Evolutionary conservation across 2,797 vertebrate species (phyloP).

Genomic region (Cuniculus paca): DNA sequence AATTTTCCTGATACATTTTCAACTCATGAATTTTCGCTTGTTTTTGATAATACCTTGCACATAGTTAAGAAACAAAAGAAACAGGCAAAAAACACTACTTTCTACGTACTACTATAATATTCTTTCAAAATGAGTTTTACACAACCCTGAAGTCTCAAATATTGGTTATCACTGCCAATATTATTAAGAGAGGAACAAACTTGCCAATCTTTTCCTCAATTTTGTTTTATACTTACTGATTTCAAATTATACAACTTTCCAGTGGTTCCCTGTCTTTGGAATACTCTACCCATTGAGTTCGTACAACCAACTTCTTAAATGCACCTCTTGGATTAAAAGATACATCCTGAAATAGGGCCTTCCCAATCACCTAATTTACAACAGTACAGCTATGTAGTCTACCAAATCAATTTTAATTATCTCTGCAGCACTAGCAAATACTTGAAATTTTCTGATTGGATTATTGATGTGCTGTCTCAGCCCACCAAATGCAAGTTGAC

Average conservation of each 20-base stretch:
- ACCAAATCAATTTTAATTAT: background rate
- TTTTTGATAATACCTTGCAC: background rate
- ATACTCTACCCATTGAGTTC: background rate
- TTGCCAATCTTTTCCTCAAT: background rate
- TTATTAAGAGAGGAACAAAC: background rate
- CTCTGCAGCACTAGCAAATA: background rate
- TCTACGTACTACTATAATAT: background rate
- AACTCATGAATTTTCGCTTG: background rate
- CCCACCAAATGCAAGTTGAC: background rate
- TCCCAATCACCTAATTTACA: background rate
- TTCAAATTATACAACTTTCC: background rate
- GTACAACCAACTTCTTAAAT: background rate
- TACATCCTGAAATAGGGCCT: background rate
- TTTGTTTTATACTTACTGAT: slow-evolving; percentile 27
- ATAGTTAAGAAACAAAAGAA: background rate
- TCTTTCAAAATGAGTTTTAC: background rate
- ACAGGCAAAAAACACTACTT: background rate
- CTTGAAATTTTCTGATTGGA: background rate
- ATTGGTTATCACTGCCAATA: background rate
- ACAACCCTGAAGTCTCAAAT: background rate
- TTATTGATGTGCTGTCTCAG: background rate
- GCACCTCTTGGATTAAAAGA: background rate
- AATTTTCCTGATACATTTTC: slow-evolving; percentile 31
- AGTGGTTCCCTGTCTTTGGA: background rate
- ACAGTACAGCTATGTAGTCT: background rate